These are phyloP conservation scores for Notechis scutatus DNA, from an alignment of 2,113 vertebrate genomes.

Conservation along the genomic window DNA sequence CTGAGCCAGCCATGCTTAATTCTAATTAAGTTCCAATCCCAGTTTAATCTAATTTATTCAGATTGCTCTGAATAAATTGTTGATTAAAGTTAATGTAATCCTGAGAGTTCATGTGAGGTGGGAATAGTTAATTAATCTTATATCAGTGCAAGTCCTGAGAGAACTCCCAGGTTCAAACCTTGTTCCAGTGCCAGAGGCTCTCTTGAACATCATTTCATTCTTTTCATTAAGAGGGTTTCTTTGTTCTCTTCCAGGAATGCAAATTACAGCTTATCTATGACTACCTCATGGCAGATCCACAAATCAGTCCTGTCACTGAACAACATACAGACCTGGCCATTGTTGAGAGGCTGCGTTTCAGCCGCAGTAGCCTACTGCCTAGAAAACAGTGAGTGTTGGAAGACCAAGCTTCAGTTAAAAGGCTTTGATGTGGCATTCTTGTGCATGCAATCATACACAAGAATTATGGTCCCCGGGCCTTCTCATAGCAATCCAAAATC, in stretches of 20 bases:
- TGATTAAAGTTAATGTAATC: not conserved
- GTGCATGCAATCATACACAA: not conserved
- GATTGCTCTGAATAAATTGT: not conserved
- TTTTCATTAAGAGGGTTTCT: not conserved
- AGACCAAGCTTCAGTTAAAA: not conserved
- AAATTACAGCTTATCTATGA: constrained; percentile 21
- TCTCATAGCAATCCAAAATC: not conserved
- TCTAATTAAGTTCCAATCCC: not conserved
- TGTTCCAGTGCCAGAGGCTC: no score
- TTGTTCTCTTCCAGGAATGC: not conserved
- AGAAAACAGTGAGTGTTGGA: not conserved
- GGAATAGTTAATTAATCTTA: not conserved
- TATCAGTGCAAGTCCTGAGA: not conserved
- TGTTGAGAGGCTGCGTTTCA: not conserved
- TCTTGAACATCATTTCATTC: not conserved
- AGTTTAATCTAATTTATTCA: not conserved
- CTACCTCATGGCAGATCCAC: constrained; percentile 3
- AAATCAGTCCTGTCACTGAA: not conserved
- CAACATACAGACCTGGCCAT: not conserved
- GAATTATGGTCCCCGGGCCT: not conserved
- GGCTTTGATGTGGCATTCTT: not conserved
- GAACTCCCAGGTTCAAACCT: not conserved
- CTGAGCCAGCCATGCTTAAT: not conserved
- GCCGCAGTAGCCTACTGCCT: not conserved
- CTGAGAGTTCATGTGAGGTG: not conserved